phyloP scores from a whole-genome alignment of 2,113 vertebrate species.

The Uria lomvia region DNA sequence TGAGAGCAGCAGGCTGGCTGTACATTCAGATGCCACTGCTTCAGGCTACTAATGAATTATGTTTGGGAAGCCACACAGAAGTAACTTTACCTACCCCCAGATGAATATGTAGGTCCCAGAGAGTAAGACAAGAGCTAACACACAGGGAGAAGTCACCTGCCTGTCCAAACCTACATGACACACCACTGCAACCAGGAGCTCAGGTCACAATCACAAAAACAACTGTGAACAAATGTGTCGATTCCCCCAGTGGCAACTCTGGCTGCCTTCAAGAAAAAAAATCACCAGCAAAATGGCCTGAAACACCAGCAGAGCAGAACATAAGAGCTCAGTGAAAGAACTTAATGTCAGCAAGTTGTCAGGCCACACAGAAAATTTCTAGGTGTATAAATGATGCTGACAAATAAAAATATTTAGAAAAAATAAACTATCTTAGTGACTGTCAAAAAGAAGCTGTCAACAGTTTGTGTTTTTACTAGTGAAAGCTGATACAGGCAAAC shows the following conservation, averaged over 20 bases:
- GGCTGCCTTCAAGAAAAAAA: not conserved
- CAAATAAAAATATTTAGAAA: not conserved
- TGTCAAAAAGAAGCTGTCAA: not conserved
- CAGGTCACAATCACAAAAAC: not conserved
- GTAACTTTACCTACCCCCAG: accelerated
- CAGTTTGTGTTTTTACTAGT: not conserved
- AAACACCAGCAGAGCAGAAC: not conserved
- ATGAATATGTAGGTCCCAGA: not conserved
- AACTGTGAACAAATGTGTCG: accelerated
- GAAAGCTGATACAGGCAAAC: not conserved
- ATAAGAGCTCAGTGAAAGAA: not conserved
- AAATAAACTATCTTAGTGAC: not conserved
- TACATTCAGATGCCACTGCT: not conserved
- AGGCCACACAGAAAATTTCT: not conserved
- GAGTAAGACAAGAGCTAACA: not conserved
- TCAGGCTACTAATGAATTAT: not conserved
- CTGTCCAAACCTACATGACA: accelerated
- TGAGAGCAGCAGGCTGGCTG: not conserved
- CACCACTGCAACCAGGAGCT: not conserved
- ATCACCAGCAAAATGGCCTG: not conserved
- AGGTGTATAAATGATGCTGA: not conserved
- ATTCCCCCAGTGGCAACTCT: not conserved
- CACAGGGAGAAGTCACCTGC: not conserved
- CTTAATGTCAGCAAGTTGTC: not conserved
- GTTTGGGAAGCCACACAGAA: not conserved